phyloP scores from a whole-genome alignment of 1,140 invertebrate genomes.

The Littorina saxatilis region DNA sequence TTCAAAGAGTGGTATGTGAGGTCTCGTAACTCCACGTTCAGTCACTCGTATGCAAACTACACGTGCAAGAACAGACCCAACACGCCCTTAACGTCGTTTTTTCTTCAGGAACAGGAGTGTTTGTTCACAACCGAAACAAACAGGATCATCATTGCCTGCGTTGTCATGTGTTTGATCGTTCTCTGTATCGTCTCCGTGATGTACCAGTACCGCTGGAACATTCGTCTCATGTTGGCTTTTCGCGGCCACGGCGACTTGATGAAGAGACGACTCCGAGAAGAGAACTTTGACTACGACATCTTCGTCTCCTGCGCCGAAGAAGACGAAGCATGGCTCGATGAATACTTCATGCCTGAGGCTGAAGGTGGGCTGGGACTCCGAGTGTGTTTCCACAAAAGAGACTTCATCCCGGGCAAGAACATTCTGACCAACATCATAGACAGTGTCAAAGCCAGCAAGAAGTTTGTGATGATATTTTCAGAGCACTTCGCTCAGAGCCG shows the following conservation, averaged over 20 bases:
- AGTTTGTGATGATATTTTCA: conserved; percentile 54
- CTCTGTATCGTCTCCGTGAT: neutral
- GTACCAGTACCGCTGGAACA: conserved; percentile 11
- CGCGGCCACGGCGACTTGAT: neutral
- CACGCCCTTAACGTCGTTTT: neutral
- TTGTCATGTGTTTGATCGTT: neutral
- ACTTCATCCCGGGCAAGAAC: conserved; percentile 56
- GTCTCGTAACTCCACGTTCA: neutral
- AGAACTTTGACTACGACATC: conserved; percentile 39
- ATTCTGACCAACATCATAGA: conserved; percentile 61
- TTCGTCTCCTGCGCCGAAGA: conserved; percentile 52
- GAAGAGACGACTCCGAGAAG: neutral
- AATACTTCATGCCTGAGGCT: conserved; percentile 67
- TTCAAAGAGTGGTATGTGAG: conserved; percentile 32
- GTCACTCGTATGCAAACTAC: neutral
- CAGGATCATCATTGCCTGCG: neutral
- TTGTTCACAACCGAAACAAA: neutral
- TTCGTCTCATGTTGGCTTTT: conserved; percentile 23
- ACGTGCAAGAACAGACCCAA: neutral
- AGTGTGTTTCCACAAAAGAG: conserved; percentile 64
- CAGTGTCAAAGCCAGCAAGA: conserved; percentile 52
- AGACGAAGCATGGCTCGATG: conserved; percentile 63
- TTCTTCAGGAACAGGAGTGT: conserved; percentile 6
- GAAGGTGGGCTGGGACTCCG: conserved; percentile 20
- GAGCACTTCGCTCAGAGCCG: conserved; percentile 52